Percentiles rank a stretch among this genome's conserved stretches.
Conservation (phyloP, 1,140 invertebrate species). For the Ips nitidus region DNA sequence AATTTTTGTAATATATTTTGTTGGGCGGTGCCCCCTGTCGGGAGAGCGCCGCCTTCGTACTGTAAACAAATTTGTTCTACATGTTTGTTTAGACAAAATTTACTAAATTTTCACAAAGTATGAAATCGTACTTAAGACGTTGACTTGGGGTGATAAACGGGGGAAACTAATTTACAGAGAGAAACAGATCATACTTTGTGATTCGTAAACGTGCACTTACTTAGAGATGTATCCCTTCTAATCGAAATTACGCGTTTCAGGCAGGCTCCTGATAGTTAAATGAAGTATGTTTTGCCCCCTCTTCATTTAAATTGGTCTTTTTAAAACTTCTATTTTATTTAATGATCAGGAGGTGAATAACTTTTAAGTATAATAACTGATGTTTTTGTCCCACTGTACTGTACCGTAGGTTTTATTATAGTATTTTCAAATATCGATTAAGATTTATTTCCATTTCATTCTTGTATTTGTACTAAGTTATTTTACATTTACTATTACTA, state of each 20-base stretch:
- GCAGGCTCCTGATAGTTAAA: constrained; percentile 27
- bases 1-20: constrained; percentile 51
- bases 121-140: constrained; percentile 44
- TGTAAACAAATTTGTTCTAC: constrained; percentile 45
- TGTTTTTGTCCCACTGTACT: constrained; percentile 36
- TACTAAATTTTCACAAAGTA: constrained; percentile 48
- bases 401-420: constrained; percentile 44
- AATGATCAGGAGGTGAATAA: constrained; percentile 28
- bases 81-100: constrained; percentile 41
- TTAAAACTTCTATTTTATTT: constrained; percentile 17
- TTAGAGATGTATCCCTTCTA: constrained; percentile 43
- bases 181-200: constrained; percentile 46
- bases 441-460: constrained; percentile 32
- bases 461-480: constrained; percentile 26
- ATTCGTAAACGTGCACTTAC: constrained; percentile 47
- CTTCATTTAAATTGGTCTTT: constrained; percentile 23
- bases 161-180: constrained; percentile 39
- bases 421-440: constrained; percentile 38
- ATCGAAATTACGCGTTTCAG: constrained; percentile 13
- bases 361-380: constrained; percentile 14
- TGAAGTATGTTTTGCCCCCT: constrained; percentile 20
- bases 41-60: constrained; percentile 26
- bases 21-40: constrained; percentile 35
- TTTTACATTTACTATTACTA: constrained; percentile 25
- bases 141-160: constrained; percentile 36